phyloP scores from a whole-genome alignment of 2,888 invertebrate genomes.

The Azorinus chamasolen region DNA sequence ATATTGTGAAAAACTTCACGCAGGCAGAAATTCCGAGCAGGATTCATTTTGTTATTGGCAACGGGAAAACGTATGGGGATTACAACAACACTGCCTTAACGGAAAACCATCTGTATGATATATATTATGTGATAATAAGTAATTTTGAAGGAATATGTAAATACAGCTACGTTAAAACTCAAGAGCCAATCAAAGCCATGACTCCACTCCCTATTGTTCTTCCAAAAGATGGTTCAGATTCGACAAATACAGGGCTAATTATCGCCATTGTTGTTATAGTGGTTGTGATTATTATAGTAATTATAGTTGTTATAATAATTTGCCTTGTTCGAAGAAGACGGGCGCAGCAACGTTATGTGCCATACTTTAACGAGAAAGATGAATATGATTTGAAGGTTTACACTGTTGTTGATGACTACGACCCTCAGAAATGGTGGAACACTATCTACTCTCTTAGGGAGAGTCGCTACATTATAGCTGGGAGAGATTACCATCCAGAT shows the following conservation, averaged over 20 bases:
- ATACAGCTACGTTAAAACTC: conserved; percentile 88
- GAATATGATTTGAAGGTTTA: conserved; percentile 60
- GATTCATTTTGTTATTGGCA: conserved; percentile 91
- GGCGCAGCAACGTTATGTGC: conserved; percentile 36
- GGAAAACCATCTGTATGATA: conserved; percentile 89
- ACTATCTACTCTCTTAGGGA: conserved; percentile 70
- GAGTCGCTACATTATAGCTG: conserved; percentile 75
- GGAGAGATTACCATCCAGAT: conserved; percentile 69
- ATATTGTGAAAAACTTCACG: conserved; percentile 90
- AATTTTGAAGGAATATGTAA: conserved; percentile 90
- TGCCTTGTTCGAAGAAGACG: conserved; percentile 66
- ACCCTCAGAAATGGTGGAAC: conserved; percentile 79
- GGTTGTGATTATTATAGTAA: conserved; percentile 67
- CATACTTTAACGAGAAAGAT: conserved; percentile 57
- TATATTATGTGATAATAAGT: conserved; percentile 92
- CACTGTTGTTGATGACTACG: conserved; percentile 67
- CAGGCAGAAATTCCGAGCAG: conserved; percentile 89
- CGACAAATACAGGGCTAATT: conserved; percentile 57
- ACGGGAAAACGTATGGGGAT: conserved; percentile 91
- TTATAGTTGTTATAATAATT: conserved; percentile 68
- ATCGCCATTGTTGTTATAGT: conserved; percentile 70
- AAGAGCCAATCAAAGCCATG: conserved; percentile 42
- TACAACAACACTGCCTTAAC: conserved; percentile 93
- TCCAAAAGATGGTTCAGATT: neutral
- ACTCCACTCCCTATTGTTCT: conserved; percentile 7